Conservation (phyloP, 2,113 vertebrate genomes). For the Lucifuga dentata region DNA sequence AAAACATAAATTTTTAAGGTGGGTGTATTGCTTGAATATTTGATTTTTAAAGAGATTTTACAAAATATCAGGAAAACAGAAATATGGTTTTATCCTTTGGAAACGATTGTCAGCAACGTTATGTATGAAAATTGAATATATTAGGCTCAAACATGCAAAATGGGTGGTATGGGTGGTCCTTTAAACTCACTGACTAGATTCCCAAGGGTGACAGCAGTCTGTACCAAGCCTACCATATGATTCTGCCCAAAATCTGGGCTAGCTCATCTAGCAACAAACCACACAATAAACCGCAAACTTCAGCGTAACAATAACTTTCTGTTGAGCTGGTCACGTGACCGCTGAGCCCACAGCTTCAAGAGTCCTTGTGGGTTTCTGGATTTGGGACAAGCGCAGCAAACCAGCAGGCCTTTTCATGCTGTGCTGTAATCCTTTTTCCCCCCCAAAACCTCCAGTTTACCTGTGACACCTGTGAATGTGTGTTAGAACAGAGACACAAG, state of each 20-base stretch:
- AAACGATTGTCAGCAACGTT: too few relatives aligned
- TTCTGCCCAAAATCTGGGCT: neutral
- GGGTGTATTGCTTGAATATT: too few relatives aligned
- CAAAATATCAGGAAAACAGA: too few relatives aligned
- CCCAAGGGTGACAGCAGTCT: slow-evolving; percentile 4
- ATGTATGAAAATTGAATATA: neutral
- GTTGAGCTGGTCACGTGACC: slow-evolving; percentile 34
- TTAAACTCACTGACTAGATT: slow-evolving; percentile 2
- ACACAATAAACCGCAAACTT: neutral
- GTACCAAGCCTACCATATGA: slow-evolving; percentile 8
- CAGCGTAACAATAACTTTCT: slow-evolving; percentile 1
- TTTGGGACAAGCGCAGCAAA: slow-evolving; percentile 48
- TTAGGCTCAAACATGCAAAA: too few relatives aligned
- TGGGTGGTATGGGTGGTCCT: too few relatives aligned
- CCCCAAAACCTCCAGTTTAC: slow-evolving; percentile 28
- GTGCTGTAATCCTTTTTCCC: slow-evolving; percentile 3
- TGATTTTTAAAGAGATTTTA: too few relatives aligned
- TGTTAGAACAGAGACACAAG: neutral
- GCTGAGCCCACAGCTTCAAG: slow-evolving; percentile 32
- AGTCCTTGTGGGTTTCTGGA: slow-evolving; percentile 19
- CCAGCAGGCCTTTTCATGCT: slow-evolving; percentile 30
- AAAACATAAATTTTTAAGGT: too few relatives aligned
- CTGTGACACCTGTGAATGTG: neutral
- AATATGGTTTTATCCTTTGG: too few relatives aligned
- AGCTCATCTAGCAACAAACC: neutral